Evolutionary conservation across 1,140 invertebrate genomes (phyloP).

Genomic region (Papilio xuthus): DNA sequence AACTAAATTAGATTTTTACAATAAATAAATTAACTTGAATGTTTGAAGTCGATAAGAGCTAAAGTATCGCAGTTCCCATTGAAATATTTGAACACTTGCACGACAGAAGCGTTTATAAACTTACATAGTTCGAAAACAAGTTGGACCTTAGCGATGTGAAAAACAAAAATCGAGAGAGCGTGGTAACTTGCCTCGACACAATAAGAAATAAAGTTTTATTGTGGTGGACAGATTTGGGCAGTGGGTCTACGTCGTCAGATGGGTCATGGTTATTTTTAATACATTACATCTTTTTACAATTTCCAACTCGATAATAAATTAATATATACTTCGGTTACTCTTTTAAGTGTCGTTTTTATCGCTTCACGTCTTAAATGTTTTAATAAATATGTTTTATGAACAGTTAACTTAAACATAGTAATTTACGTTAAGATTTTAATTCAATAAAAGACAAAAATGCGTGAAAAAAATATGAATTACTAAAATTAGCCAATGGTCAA

Average conservation of each 20-base stretch:
- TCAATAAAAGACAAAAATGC: not conserved
- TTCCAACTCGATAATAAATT: not conserved
- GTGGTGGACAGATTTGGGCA: slow-evolving; percentile 41
- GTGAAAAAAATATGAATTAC: not conserved
- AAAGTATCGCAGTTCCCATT: not conserved
- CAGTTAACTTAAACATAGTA: not conserved
- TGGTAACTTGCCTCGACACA: slow-evolving; percentile 44
- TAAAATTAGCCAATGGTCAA: no score
- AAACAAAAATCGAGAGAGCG: slow-evolving; percentile 38
- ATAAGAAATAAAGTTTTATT: slow-evolving; percentile 48
- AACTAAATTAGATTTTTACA: not conserved
- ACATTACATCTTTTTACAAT: not conserved
- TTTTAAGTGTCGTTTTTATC: not conserved
- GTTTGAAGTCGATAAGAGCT: not conserved
- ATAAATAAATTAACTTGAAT: not conserved
- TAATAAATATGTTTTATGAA: no score
- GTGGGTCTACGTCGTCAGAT: slow-evolving; percentile 17
- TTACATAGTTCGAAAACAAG: slow-evolving; percentile 1
- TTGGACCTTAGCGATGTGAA: slow-evolving; percentile 16
- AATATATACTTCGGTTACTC: not conserved
- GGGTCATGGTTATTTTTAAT: not conserved
- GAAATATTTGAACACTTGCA: not conserved
- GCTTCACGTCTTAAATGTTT: not conserved
- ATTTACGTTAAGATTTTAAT: not conserved
- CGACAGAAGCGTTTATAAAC: not conserved